phyloP scores from a whole-genome alignment of 2,888 invertebrate species.

The Tipula confusa region DNA sequence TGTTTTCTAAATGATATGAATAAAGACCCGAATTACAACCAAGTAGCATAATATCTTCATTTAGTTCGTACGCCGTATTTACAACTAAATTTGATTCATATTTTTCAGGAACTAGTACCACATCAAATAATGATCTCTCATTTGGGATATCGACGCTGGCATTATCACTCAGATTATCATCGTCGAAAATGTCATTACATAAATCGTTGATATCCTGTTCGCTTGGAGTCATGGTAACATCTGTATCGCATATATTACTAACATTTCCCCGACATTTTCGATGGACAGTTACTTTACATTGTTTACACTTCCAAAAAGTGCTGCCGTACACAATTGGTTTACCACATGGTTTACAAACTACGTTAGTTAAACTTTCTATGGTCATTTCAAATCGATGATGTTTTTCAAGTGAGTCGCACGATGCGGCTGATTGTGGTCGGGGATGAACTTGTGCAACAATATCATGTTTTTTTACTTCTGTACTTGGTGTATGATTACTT shows the following conservation, averaged over 20 bases:
- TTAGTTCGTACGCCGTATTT: constrained; percentile 28
- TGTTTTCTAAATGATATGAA: constrained; percentile 43
- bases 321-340: constrained; percentile 42
- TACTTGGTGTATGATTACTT: background rate
- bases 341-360: constrained; percentile 42
- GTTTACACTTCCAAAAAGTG: constrained; percentile 47
- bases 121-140: background rate
- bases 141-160: background rate
- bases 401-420: background rate
- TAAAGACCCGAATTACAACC: constrained; percentile 43
- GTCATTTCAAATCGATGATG: constrained; percentile 46
- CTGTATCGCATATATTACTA: constrained; percentile 38
- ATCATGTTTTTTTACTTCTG: background rate
- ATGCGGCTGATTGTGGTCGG: background rate
- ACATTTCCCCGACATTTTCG: constrained; percentile 47
- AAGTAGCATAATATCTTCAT: constrained; percentile 30
- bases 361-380: constrained; percentile 40
- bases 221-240: constrained; percentile 34
- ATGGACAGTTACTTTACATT: constrained; percentile 45
- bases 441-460: background rate
- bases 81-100: background rate
- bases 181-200: background rate
- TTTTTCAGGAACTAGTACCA: background rate
- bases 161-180: background rate
- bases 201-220: constrained; percentile 29